These are phyloP conservation scores for Siphamia tubifer DNA, from an alignment of 2,113 vertebrate species.

Conservation along the genomic window DNA sequence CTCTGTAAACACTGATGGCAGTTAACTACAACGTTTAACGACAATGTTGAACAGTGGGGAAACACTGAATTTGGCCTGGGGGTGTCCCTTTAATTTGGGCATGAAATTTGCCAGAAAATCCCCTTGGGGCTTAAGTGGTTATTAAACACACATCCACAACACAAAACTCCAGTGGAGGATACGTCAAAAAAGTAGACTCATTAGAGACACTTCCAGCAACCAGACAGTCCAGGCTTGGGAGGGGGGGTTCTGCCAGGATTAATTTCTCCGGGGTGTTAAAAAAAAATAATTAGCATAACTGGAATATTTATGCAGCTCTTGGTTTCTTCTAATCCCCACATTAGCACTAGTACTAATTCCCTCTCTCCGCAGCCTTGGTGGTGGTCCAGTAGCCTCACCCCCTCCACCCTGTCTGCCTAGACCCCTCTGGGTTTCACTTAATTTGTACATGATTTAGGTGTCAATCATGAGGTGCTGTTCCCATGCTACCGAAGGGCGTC, in stretches of 20 bases:
- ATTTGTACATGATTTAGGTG: conserved; percentile 46
- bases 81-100: no score
- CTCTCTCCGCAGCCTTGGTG: conserved; percentile 1
- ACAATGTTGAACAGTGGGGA: no score
- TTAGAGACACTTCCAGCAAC: background rate
- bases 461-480: conserved; percentile 39
- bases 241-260: background rate
- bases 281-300: conserved; percentile 11
- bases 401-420: background rate
- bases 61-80: no score
- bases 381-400: conserved; percentile 19
- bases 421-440: conserved; percentile 25
- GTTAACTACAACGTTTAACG: no score
- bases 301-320: conserved; percentile 22
- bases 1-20: no score
- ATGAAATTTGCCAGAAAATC: no score
- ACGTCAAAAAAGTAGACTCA: background rate
- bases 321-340: conserved; percentile 5
- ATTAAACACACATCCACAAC: no score
- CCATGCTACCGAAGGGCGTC: background rate
- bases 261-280: background rate
- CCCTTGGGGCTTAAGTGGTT: no score
- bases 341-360: background rate
- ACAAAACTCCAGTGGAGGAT: no score
- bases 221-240: background rate